These are phyloP conservation scores for Pteromalus puparum DNA, from an alignment of 1,140 invertebrate genomes.

Conservation along the genomic window DNA sequence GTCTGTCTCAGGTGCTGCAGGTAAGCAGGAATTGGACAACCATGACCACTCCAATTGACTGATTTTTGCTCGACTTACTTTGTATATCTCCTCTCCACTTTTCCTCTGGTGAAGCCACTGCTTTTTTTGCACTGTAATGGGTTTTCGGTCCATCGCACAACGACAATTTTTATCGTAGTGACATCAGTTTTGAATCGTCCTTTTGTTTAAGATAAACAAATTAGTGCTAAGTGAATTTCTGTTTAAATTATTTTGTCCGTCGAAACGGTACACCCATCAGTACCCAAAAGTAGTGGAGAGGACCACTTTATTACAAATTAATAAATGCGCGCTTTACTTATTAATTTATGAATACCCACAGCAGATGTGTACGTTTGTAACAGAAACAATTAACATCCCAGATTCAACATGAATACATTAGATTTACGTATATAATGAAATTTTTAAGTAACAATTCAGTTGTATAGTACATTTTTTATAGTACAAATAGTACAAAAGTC, in stretches of 20 bases:
- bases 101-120: slow-evolving; percentile 59
- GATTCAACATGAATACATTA: slow-evolving; percentile 38
- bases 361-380: slow-evolving; percentile 37
- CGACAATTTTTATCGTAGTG: slow-evolving; percentile 31
- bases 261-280: neutral
- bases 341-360: slow-evolving; percentile 35
- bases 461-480: slow-evolving; percentile 27
- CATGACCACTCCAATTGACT: slow-evolving; percentile 71
- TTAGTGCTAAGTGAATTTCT: slow-evolving; percentile 28
- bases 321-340: slow-evolving; percentile 41
- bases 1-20: slow-evolving; percentile 75
- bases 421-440: slow-evolving; percentile 31
- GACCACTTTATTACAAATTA: slow-evolving; percentile 1
- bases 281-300: slow-evolving; percentile 15
- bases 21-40: slow-evolving; percentile 78
- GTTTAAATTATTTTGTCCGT: slow-evolving; percentile 18
- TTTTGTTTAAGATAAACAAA: neutral
- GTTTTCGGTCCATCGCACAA: slow-evolving; percentile 59
- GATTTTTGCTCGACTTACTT: slow-evolving; percentile 66
- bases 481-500: slow-evolving; percentile 44
- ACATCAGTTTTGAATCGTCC: slow-evolving; percentile 24
- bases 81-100: slow-evolving; percentile 59
- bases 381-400: slow-evolving; percentile 26
- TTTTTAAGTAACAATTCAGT: slow-evolving; percentile 14
- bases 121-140: slow-evolving; percentile 63